Evolutionary conservation across 2,113 vertebrate species (phyloP).

Genomic region (Ceyx cyanopectus): DNA sequence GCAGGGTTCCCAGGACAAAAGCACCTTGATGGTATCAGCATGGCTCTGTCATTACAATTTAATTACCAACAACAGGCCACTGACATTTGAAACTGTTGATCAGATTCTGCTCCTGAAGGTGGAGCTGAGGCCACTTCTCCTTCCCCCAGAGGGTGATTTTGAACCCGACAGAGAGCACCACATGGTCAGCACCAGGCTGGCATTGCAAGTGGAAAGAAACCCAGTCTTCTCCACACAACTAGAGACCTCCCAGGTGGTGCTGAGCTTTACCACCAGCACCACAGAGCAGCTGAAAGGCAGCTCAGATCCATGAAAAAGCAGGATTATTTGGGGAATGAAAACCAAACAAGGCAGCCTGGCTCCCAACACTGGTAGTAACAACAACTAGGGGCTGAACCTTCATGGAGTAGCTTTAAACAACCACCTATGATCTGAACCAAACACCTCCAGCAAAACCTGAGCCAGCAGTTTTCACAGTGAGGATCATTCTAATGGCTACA

Average conservation of each 20-base stretch:
- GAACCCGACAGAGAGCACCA: not conserved
- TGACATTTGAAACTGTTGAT: conserved; percentile 68
- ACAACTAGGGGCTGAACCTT: accelerated
- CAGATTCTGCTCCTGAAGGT: conserved; percentile 53
- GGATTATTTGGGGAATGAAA: not conserved
- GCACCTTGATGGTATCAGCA: conserved; percentile 62
- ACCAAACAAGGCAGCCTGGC: not conserved
- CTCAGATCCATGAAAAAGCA: not conserved
- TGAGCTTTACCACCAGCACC: not conserved
- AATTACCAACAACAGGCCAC: conserved; percentile 67
- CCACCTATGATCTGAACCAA: not conserved
- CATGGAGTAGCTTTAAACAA: not conserved
- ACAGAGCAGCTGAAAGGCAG: not conserved
- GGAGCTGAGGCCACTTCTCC: conserved; percentile 3
- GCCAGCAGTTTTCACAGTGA: not conserved
- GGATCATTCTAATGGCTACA: not conserved
- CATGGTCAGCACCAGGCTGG: not conserved
- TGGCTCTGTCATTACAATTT: conserved; percentile 64
- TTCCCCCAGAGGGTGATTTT: not conserved
- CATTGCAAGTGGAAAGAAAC: not conserved
- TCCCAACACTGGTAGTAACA: accelerated
- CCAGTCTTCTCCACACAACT: accelerated
- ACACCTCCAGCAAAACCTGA: not conserved
- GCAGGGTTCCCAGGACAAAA: conserved; percentile 49
- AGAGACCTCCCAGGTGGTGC: not conserved